Base-by-base conservation (phyloP, 1,140 invertebrate species). In the Portunus trituberculatus region DNA sequence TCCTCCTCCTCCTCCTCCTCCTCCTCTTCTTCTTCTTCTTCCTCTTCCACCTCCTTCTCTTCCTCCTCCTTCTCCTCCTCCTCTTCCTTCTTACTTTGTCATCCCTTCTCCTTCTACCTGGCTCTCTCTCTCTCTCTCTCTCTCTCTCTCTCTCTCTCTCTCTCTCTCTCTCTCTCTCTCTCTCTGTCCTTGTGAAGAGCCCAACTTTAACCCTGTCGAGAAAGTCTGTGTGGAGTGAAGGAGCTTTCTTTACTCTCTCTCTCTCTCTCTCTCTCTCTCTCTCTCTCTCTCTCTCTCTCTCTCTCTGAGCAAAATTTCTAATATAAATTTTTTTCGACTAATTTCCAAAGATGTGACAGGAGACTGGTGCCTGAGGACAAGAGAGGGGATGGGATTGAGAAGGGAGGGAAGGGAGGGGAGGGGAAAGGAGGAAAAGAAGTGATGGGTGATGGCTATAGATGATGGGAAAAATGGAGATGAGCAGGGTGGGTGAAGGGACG, bases 171-270 rank as follows among this genome's bases (percentile, higher is more conserved):
- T 76, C 59, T 20, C 20, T 20, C 59, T 76, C 20, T 20, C 59
- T 20, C 1, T 7, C 67, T 25, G 12, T 76, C 20, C 6, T n/a
- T 12, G 20, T 20, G 67, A 76, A 76, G 25, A 76, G 10, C 25
- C 67, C 67, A 76, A 76, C 67, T 76, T 76, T 76, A 76, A 76
- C 67, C 67, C 20, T n/a, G n/a, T n/a, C 67, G 67, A 76, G 67
- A 76, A 76, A 76, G 67, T 3, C 20, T 25, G 67, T 16, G 67
- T n/a, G 25, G 20, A n/a, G 20, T 76, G 67, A 25, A n/a, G 67
- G 67, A n/a, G 20, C 67, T 25, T n/a, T 76, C 67, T n/a, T n/a
- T n/a, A 14, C 67, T 76, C 67, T 76, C 67, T 76, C 67, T 76
- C 67, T 76, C 67, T 76, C 67, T 76, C 67, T 76, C 67, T 76